phyloP scores from a whole-genome alignment of 2,888 invertebrate genomes.

The Aquatica leii region DNA sequence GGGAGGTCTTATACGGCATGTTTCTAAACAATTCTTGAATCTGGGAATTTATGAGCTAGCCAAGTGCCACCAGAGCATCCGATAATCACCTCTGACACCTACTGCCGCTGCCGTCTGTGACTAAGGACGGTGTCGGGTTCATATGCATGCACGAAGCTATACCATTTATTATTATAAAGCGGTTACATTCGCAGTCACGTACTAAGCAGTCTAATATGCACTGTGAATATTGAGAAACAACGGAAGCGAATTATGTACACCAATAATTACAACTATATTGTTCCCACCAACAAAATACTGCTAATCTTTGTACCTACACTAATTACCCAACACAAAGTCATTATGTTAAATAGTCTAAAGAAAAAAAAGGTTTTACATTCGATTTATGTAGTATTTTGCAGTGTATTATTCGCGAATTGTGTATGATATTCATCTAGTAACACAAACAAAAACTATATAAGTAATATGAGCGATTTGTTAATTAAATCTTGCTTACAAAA shows the following conservation, averaged over 20 bases:
- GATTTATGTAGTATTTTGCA: too few relatives aligned
- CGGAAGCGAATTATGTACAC: conserved; percentile 51
- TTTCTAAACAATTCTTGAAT: conserved; percentile 54
- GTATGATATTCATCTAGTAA: too few relatives aligned
- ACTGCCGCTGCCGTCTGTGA: conserved; percentile 45
- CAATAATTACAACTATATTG: conserved; percentile 28
- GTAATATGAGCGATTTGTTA: too few relatives aligned
- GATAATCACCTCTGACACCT: conserved; percentile 39
- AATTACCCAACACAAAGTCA: conserved; percentile 1
- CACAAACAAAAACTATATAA: too few relatives aligned
- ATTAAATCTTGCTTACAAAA: too few relatives aligned
- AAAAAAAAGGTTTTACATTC: too few relatives aligned
- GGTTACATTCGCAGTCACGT: conserved; percentile 60
- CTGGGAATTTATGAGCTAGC: conserved; percentile 38
- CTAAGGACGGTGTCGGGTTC: conserved; percentile 56
- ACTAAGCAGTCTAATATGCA: conserved; percentile 52
- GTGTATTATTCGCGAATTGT: too few relatives aligned
- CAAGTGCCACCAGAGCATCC: conserved; percentile 35
- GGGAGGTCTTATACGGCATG: conserved; percentile 56
- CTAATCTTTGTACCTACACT: conserved; percentile 8
- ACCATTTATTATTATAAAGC: conserved; percentile 58
- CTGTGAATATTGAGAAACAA: conserved; percentile 54
- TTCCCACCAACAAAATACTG: conserved; percentile 16
- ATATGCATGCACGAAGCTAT: conserved; percentile 55
- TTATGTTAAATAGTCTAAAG: not conserved